Percentiles rank a stretch among this genome's conserved stretches.
Conservation (phyloP, 2,113 vertebrate genomes). For the Gulo gulo region DNA sequence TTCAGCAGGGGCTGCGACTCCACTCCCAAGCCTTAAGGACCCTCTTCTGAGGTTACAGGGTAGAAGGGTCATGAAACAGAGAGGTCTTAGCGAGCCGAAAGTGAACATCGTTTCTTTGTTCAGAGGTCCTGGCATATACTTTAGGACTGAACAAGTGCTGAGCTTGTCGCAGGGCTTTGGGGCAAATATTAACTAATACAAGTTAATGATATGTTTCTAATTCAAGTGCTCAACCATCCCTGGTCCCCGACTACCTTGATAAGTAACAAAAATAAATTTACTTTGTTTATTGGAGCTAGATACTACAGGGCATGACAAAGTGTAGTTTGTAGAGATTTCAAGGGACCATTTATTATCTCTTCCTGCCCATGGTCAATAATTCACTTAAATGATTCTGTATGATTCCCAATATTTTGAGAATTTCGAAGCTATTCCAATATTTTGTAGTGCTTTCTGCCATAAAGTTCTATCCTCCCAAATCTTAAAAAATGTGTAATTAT, state of each 20-base stretch:
- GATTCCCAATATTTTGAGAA: neutral
- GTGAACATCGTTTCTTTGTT: neutral
- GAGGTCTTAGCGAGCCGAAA: neutral
- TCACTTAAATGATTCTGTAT: neutral
- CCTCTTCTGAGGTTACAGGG: neutral
- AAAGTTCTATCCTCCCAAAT: neutral
- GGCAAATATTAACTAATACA: neutral
- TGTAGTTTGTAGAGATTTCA: neutral
- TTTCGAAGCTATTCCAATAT: conserved; percentile 1
- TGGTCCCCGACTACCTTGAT: neutral
- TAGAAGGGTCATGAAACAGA: neutral
- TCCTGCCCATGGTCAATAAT: neutral
- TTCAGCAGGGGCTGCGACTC: neutral
- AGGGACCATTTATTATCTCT: neutral
- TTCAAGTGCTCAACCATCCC: neutral
- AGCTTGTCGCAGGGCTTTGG: neutral
- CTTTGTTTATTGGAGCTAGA: neutral
- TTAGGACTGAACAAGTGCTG: neutral
- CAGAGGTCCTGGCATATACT: neutral
- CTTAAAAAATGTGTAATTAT: neutral
- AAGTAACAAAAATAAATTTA: neutral
- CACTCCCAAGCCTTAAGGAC: neutral
- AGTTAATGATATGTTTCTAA: neutral
- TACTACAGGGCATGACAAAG: neutral
- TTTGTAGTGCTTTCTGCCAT: neutral